Base-by-base conservation (phyloP, 2,888 invertebrate species). In the Amphipoea lucens region DNA sequence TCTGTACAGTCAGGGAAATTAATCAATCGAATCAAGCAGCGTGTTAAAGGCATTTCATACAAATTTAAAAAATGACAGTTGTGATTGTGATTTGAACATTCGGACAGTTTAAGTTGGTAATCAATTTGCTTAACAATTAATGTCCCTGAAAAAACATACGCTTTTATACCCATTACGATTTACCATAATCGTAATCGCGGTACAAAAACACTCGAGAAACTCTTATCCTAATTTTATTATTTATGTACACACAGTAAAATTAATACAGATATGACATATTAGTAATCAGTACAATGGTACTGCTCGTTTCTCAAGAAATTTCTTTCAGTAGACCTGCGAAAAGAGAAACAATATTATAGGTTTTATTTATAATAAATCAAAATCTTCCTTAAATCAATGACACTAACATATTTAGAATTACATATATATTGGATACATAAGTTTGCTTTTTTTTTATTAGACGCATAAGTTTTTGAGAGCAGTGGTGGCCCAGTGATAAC, bases 361-460 rank as follows among this genome's bases (percentile, higher is more conserved):
- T 40, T 40, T 5, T 40, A 4, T 40, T 5, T 5, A 69, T 45
- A 70, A 69, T 48, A 67, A 36, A 81, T 66, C 71, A 62, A 67
- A 77, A 65, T 48, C 60, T 54, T 48, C 65, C 63, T 45, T 57
- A 76, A 54, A 78, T 74, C 67, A 66, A 60, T 60, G 57, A 71
- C 42, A 57, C n/a, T 57, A 45, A 48, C 42, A 68, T 66, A 29
- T 29, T 29, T 29, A 29, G 29, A 29, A 29, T 29, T 29, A 29
- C n/a, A n/a, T n/a, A n/a, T n/a, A n/a, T n/a, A n/a, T n/a, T n/a
- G n/a, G n/a, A n/a, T n/a, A n/a, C n/a, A n/a, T n/a, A n/a, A n/a
- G n/a, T n/a, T n/a, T n/a, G n/a, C n/a, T n/a, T n/a, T n/a, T n/a
- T n/a, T n/a, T n/a, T n/a, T n/a, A n/a, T n/a, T n/a, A n/a, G n/a